Percentiles rank a stretch among this genome's conserved stretches.
These are phyloP conservation scores for Orthosia cruda DNA, from an alignment of 2,888 invertebrate species.

Conservation along the genomic window DNA sequence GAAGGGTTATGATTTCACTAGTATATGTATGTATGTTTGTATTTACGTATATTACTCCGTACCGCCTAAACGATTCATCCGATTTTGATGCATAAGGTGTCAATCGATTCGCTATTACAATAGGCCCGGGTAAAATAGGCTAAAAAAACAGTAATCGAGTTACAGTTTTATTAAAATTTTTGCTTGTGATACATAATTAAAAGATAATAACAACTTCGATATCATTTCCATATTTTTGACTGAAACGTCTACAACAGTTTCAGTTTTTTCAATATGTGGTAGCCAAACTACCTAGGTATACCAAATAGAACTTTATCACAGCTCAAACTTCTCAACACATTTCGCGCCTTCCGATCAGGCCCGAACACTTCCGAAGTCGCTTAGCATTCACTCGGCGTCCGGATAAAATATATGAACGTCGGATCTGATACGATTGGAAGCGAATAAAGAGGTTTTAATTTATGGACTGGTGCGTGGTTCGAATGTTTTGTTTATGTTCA, in stretches of 20 bases:
- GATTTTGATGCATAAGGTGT: no score
- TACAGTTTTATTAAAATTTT: no score
- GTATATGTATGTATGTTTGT: no score
- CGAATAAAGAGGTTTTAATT: slow-evolving; percentile 64
- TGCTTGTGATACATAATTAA: no score
- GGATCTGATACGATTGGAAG: slow-evolving; percentile 64
- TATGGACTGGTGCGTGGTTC: slow-evolving; percentile 49
- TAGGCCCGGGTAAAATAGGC: no score
- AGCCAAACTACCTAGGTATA: not conserved
- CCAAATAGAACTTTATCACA: slow-evolving; percentile 1
- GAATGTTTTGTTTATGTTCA: slow-evolving; percentile 60
- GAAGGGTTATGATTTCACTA: no score
- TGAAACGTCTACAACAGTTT: not conserved
- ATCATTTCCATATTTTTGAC: no score
- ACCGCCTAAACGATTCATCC: no score
- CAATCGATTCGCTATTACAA: no score
- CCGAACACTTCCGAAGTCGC: slow-evolving; percentile 43
- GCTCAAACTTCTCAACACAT: slow-evolving; percentile 26
- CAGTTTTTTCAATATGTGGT: not conserved
- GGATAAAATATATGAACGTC: slow-evolving; percentile 66
- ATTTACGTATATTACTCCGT: no score
- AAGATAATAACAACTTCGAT: no score
- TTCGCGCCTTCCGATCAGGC: slow-evolving; percentile 31
- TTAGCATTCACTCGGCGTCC: slow-evolving; percentile 61
- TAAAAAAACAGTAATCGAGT: no score